These are phyloP conservation scores for silkworm (Bombyx mori) DNA, from an alignment of 1,140 invertebrate species.

Conservation along the genomic window DNA sequence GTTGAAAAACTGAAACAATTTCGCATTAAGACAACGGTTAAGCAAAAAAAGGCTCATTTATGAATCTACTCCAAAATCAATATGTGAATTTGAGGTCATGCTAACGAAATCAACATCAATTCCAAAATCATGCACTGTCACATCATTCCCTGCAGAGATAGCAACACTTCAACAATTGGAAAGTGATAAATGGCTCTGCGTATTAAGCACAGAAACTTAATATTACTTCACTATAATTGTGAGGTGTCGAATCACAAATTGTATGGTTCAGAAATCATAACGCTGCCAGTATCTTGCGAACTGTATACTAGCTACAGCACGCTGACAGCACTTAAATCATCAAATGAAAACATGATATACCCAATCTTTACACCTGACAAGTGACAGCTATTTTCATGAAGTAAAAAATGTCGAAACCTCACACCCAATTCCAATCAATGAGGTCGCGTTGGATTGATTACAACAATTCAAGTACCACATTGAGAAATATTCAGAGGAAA, in stretches of 20 bases:
- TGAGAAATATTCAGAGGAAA: too few relatives aligned
- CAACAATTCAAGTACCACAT: too few relatives aligned
- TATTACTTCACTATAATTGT: constrained; percentile 17
- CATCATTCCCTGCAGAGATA: constrained; percentile 22
- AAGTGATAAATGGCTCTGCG: constrained; percentile 26
- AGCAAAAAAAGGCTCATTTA: constrained; percentile 18
- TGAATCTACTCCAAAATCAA: constrained; percentile 15
- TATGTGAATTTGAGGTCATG: constrained; percentile 20
- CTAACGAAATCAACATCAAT: constrained; percentile 8
- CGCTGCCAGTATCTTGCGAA: constrained; percentile 15
- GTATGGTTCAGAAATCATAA: constrained; percentile 18
- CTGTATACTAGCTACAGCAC: constrained; percentile 18
- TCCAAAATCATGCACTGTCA: constrained; percentile 13
- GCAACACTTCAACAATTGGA: constrained; percentile 18
- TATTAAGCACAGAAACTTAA: constrained; percentile 10
- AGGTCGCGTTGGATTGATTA: too few relatives aligned
- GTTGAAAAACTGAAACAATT: constrained; percentile 21
- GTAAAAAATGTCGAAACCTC: too few relatives aligned
- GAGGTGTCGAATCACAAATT: constrained; percentile 18
- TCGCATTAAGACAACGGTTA: constrained; percentile 11
- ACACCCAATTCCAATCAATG: too few relatives aligned
- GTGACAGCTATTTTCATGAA: constrained; percentile 8
- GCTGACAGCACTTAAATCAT: constrained; percentile 8
- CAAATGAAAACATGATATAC: constrained; percentile 9
- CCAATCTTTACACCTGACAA: constrained; percentile 15